A percentile compares a stretch with the other conserved stretches of the same genome.
Evolutionary conservation across 1,140 invertebrate genomes (phyloP).

Genomic region (Cyphomyrmex costatus): DNA sequence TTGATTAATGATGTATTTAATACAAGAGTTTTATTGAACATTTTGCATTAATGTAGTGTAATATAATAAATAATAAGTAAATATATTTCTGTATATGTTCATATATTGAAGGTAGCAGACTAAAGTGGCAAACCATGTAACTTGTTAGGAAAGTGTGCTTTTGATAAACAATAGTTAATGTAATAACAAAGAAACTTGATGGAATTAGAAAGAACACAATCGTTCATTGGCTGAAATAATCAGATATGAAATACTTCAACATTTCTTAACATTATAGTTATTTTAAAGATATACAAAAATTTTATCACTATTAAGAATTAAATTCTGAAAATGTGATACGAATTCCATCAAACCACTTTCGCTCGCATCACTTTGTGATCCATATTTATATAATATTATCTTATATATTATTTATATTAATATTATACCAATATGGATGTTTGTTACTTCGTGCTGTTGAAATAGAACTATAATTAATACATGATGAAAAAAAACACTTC

Average conservation of each 20-base stretch:
- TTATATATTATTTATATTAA: slow-evolving; percentile 55
- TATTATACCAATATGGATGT: slow-evolving; percentile 60
- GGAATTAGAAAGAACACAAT: not conserved
- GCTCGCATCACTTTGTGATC: not conserved
- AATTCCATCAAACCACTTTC: slow-evolving; percentile 20
- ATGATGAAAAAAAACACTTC: slow-evolving; percentile 38
- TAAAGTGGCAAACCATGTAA: slow-evolving; percentile 81
- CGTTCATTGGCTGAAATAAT: not conserved
- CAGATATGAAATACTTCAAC: not conserved
- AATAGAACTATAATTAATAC: slow-evolving; percentile 40
- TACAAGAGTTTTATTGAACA: not conserved
- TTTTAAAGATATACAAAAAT: not conserved
- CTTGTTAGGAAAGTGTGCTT: slow-evolving; percentile 68
- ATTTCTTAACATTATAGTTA: not conserved
- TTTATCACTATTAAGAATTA: not conserved
- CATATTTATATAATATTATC: slow-evolving; percentile 23
- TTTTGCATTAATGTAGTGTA: slow-evolving; percentile 4
- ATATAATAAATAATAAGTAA: slow-evolving; percentile 22
- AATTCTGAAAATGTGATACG: not conserved
- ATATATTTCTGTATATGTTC: slow-evolving; percentile 53
- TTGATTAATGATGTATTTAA: slow-evolving; percentile 20
- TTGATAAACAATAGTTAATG: slow-evolving; percentile 59
- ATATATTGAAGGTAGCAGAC: slow-evolving; percentile 80
- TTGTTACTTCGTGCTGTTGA: slow-evolving; percentile 73
- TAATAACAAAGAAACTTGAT: slow-evolving; percentile 19